These are phyloP conservation scores for Bothrops jararaca DNA, from an alignment of 2,113 vertebrate species.

Conservation along the genomic window DNA sequence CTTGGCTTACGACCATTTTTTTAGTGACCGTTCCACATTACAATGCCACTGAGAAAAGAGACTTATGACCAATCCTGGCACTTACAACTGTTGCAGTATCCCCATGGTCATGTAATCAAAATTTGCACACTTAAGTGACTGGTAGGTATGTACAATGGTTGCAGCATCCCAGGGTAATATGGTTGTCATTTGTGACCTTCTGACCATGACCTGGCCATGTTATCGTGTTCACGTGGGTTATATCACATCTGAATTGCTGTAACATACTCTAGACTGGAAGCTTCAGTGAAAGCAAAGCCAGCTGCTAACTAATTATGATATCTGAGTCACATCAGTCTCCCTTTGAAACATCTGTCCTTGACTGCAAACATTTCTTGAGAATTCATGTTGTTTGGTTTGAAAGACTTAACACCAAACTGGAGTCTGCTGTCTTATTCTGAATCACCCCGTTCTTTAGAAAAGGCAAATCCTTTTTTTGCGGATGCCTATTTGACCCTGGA, in stretches of 20 bases:
- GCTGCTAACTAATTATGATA: background rate
- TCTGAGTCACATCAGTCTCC: background rate
- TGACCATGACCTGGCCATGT: background rate
- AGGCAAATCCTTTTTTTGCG: background rate
- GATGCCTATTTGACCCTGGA: background rate
- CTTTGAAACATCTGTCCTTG: background rate
- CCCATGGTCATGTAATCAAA: background rate
- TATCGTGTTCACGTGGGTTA: background rate
- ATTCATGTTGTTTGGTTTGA: background rate
- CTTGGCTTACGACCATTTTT: no score
- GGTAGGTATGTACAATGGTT: background rate
- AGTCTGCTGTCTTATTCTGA: background rate
- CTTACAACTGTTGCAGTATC: background rate
- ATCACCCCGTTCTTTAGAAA: background rate
- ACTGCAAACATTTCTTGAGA: background rate
- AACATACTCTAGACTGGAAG: background rate
- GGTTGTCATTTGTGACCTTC: background rate
- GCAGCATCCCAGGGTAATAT: background rate
- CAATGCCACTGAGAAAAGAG: background rate
- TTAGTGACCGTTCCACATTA: background rate
- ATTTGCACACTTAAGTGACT: background rate
- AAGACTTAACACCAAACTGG: background rate
- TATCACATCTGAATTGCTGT: background rate
- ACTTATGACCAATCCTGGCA: background rate
- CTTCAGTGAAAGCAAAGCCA: background rate